Evolutionary conservation across 1,140 invertebrate genomes (phyloP).

Genomic region (Neodiprion virginianus): DNA sequence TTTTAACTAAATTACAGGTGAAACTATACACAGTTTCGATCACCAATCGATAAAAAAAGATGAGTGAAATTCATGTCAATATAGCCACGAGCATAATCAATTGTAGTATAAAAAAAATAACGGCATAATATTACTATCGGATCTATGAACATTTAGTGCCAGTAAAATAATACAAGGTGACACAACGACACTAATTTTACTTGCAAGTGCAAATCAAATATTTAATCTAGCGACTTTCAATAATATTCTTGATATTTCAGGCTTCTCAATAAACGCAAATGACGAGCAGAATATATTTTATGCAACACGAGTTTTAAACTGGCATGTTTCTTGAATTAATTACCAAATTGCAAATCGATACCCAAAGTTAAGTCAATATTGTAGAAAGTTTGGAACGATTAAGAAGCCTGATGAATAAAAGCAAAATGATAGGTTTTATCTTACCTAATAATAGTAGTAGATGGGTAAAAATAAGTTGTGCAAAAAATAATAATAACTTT

Average conservation of each 20-base stretch:
- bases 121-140: background rate
- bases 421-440: too few relatives aligned
- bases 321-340: background rate
- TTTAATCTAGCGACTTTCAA: background rate
- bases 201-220: background rate
- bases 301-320: background rate
- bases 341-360: too few relatives aligned
- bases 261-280: background rate
- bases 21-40: too few relatives aligned
- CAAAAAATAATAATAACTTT: background rate
- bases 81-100: too few relatives aligned
- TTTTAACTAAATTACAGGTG: too few relatives aligned
- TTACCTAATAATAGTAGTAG: too few relatives aligned
- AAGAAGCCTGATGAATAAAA: background rate
- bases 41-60: too few relatives aligned
- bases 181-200: background rate
- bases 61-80: too few relatives aligned
- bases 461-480: background rate
- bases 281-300: background rate
- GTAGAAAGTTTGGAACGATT: background rate
- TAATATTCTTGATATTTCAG: background rate
- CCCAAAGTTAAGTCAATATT: too few relatives aligned
- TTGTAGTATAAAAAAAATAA: background rate
- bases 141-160: background rate
- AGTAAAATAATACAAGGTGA: background rate